Evolutionary conservation across 2,888 invertebrate species (phyloP), one percentile per base, ranked within the genome.

Genomic region (Serrognathus titanus): DNA sequence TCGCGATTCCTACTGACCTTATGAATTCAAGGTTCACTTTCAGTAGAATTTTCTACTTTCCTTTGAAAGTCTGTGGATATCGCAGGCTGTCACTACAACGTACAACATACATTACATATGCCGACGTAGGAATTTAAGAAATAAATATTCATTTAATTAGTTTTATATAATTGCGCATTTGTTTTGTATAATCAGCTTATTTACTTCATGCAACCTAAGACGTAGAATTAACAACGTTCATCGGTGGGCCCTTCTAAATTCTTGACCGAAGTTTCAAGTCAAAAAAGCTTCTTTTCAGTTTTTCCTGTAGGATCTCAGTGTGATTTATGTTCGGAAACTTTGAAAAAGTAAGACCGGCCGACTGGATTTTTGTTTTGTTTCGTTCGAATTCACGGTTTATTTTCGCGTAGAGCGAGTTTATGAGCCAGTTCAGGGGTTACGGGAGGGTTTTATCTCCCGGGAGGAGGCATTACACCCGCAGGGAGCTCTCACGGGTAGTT

Each of bases 381-480:
- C 43, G 20, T 43, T 43, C 20, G 13, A 43, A 20, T 43, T 43
- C 43, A 43, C 43, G 43, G 43, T 43, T 43, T 43, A 20, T 43
- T 43, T 43, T 43, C 43, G 16, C 13, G 43, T 16, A 10, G 43
- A 43, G 12, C 16, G 43, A 43, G 43, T 43, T 43, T 43, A 43
- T 43, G 43, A 43, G 43, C 43, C 43, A 16, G 11, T 43, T 43
- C 20, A 43, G 20, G 43, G 43, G 43, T 43, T 43, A 16, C 43
- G 20, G 20, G n/a, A 43, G 43, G 52, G 52, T 45, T 52, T 47
- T 31, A 13, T 37, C 45, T 51, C 52, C 38, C 52, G n/a, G 45
- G 52, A 52, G 52, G 47, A 43, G 58, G 48, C 58, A 63, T 63
- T 64, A 62, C 55, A 58, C 55, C 45, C 45, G 50, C 57, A 54